Base-by-base conservation (phyloP, 1,140 invertebrate species). In the Scaptomyza hsui region DNA sequence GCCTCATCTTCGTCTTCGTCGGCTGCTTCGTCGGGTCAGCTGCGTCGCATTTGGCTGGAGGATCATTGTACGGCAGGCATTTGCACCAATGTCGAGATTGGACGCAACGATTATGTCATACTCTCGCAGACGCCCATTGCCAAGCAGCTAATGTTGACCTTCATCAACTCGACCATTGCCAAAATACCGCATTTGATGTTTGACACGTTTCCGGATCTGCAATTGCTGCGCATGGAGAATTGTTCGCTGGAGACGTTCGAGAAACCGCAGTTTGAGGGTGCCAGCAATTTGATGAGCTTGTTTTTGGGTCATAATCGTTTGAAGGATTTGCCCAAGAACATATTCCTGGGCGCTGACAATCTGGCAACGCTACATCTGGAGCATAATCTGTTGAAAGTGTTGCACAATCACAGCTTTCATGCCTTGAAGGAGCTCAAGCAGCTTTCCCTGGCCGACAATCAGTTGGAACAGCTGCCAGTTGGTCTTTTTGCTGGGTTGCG, bases 111-210 rank as follows among this genome's bases (percentile, higher is more conserved):
- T 19, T 91, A 89, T 53, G 89, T 91, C 29, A 89, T 91, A 16
- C 47, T 91, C 4, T 90, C 89, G n/a, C 82, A 89, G 37, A 56
- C 61, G 0, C 82, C 89, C 12, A 89, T 91, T 13, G 49, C 61
- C 35, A 89, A 78, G 39, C 83, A 85, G 16, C 35, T 75, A 29
- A 85, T 82, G 72, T 45, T 91, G 19, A 89, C 76, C 1, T 91
- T 91, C 18, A 48, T 91, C 16, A 91, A 90, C 44, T 91, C 89
- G 42, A 81, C 65, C 47, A 91, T 91, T 53, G 79, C 85, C 44
- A 91, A 91, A 55, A 91, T 91, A 57, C 89, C 89, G 12, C 86
- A 90, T 47, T 26, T 91, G 26, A 72, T 91, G 82, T 91, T 91
- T 42, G 89, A 91, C 41, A 90, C 89, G 0, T 91, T 90, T 72